Base-by-base conservation (phyloP, 2,888 invertebrate species). In the Notodonta dromedarius region DNA sequence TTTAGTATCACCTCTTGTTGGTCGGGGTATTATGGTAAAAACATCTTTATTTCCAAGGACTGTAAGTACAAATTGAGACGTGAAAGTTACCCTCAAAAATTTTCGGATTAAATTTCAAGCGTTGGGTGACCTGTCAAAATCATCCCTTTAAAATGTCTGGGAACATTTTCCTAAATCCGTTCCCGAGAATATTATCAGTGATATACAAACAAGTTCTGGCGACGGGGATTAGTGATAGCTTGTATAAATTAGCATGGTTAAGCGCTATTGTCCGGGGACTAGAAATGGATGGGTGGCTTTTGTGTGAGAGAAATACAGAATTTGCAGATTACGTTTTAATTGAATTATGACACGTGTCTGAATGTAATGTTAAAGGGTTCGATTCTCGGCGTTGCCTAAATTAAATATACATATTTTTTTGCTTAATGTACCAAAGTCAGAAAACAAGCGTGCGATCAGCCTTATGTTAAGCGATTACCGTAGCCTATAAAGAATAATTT, bases 241-340 rank as follows among this genome's bases (percentile, higher is more conserved):
- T 50, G 50, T 50, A 50, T 50, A 50, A 50, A 50, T 50, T 50
- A 50, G 50, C 50, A 16, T 16, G 16, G 14, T 50, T 50, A 50
- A 16, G 50, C 16, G 16, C 16, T 11, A 50, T 50, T 50, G 50
- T 50, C 9, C 16, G 16, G 16, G 50, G 16, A 50, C n/a, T 50
- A 16, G 50, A 50, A 50, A 9, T 50, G 0, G 50, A 50, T 50
- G 50, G 50, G 50, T 16, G 8, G 2, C 11, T 50, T 46, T 46
- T n/a, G n/a, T 13, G 13, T 46, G 5, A 35, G 6, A 35, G 5
- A 24, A 24, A 24, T 24, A 24, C 24, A 24, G 24, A 24, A 46
- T 46, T n/a, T n/a, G 5, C 0, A n/a, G 46, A 46, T 46, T 46
- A 5, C 13, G n/a, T 46, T 46, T 46, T 13, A n/a, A 46, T 46